phyloP scores from a whole-genome alignment of 2,888 invertebrate species.

The Colletes collaris region DNA sequence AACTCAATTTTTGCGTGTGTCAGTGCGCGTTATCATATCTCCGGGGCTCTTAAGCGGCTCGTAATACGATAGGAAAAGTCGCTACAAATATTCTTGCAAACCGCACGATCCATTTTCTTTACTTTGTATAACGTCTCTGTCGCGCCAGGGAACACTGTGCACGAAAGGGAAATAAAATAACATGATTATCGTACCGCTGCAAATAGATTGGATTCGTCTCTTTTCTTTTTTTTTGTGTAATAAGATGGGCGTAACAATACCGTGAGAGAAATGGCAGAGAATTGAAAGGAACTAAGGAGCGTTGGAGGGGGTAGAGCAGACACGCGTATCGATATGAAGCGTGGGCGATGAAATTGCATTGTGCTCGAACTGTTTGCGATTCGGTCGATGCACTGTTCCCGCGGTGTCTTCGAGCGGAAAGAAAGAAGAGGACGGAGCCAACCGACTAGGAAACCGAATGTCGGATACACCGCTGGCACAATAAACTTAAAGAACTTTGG shows the following conservation, averaged over 20 bases:
- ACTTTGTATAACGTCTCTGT: too few relatives aligned
- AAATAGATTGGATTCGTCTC: too few relatives aligned
- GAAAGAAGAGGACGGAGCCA: not conserved
- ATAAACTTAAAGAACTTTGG: not conserved
- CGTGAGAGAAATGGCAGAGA: too few relatives aligned
- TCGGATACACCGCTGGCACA: not conserved
- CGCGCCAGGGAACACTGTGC: too few relatives aligned
- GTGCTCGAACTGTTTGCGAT: slow-evolving; percentile 18
- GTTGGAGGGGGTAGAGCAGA: not conserved
- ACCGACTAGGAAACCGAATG: slow-evolving; percentile 10
- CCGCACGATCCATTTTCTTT: too few relatives aligned
- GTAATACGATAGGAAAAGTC: not conserved
- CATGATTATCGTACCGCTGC: too few relatives aligned
- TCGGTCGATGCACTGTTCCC: not conserved
- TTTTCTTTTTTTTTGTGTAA: too few relatives aligned
- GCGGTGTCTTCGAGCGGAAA: slow-evolving; percentile 5
- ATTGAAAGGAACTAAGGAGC: too few relatives aligned
- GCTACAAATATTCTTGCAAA: not conserved
- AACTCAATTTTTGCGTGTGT: slow-evolving; percentile 26
- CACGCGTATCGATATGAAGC: not conserved
- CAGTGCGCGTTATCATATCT: slow-evolving; percentile 12
- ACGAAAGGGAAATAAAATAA: too few relatives aligned
- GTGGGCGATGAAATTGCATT: slow-evolving; percentile 12
- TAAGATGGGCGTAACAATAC: too few relatives aligned
- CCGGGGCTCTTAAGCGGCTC: too few relatives aligned